These are phyloP conservation scores for Osmoderma eremita DNA, from an alignment of 2,888 invertebrate species.

Conservation along the genomic window DNA sequence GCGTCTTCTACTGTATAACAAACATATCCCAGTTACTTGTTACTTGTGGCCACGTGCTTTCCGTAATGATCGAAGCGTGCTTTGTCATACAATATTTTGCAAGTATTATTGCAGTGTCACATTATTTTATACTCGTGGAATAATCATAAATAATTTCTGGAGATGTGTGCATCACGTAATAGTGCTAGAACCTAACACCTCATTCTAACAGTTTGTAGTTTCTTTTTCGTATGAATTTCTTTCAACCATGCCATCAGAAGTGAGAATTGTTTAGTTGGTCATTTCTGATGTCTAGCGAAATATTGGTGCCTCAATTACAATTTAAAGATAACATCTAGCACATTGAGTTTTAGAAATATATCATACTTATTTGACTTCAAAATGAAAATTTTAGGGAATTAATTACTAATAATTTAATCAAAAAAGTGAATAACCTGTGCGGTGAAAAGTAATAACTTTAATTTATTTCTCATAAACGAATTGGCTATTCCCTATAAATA, in stretches of 20 bases:
- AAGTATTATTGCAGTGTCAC: conserved; percentile 7
- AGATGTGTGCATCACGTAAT: conserved; percentile 2
- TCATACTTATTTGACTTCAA: no score
- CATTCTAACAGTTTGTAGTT: no score
- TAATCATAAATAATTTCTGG: not conserved
- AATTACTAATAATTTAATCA: no score
- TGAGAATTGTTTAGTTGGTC: conserved; percentile 5
- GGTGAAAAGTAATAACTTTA: no score
- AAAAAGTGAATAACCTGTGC: no score
- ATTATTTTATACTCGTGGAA: not conserved
- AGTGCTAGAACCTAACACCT: no score
- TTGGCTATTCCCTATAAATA: no score
- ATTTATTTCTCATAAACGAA: no score
- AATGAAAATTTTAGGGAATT: no score
- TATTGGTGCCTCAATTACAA: no score
- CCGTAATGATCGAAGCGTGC: conserved; percentile 28
- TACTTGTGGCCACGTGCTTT: conserved; percentile 41
- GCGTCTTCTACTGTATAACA: conserved; percentile 33
- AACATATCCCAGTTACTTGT: conserved; percentile 40
- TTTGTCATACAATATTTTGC: conserved; percentile 6
- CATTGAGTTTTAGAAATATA: no score
- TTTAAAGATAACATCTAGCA: no score
- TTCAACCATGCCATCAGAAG: not conserved
- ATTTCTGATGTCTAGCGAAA: conserved; percentile 25
- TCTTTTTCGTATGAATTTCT: not conserved